Evolutionary conservation across 2,113 vertebrate species (phyloP), one percentile per base, ranked within the genome.

Genomic region (Nothobranchius furzeri): DNA sequence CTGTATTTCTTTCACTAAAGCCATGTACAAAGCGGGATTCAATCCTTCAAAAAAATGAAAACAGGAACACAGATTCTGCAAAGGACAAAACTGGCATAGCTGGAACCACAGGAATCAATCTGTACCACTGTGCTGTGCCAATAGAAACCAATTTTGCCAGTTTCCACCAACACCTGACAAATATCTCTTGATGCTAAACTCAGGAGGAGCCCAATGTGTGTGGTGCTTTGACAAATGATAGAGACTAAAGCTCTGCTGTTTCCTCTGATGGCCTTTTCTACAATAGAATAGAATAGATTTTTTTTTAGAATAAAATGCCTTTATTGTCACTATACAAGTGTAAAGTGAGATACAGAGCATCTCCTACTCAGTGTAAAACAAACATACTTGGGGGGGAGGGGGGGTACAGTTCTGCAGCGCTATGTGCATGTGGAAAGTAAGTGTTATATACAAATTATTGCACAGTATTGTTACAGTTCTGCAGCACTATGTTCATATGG

Each of bases 121-220:
- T 55, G 49, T 61, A 51, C 56, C 54, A 52, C 56, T 69, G 60
- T 68, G 74, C 48, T 11, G 2, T 12, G 3, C 68, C 55, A 67
- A 67, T 60, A 61, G 54, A 78, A 66, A 84, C 2, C 25, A 71
- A 78, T 78, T 75, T 68, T 63, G 62, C 79, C 60, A 61, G 54
- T 83, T 78, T 74, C 13, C 58, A 66, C 43, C 61, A 54, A 66
- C 78, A 85, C 77, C 56, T 75, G 55, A 79, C 57, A 81, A 77
- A 75, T 60, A 36, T 70, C 48, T 67, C 56, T 76, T 75, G 43
- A 74, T 43, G 20, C 55, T 68, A 59, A 72, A 70, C 64, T 54
- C 58, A 55, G 63, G 24, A 74, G 81, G 45, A 57, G 55, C 76
- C 0, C 71, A 76, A 71, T 71, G 37, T 81, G 79, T 75, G 64